phyloP scores from a whole-genome alignment of 2,797 vertebrate genomes.

The Aselliscus stoliczkanus region DNA sequence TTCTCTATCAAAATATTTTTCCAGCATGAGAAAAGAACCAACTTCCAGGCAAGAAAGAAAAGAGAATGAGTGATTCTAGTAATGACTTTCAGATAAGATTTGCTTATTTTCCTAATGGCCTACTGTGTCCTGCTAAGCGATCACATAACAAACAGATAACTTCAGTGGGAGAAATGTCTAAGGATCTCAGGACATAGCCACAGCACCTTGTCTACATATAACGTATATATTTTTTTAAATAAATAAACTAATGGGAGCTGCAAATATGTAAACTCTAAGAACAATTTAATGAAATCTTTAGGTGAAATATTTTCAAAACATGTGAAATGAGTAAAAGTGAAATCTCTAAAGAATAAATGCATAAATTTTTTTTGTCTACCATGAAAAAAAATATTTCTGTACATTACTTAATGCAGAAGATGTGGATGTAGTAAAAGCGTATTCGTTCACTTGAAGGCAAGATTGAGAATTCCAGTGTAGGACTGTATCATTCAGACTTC shows the following conservation, averaged over 20 bases:
- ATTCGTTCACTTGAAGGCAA: not conserved
- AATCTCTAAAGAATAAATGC: not conserved
- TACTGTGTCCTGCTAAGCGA: constrained; percentile 22
- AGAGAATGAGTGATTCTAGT: constrained; percentile 58
- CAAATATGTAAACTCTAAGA: constrained; percentile 3
- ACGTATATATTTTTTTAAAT: not conserved
- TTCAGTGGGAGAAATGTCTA: not conserved
- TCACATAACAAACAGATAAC: constrained; percentile 33
- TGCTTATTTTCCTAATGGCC: constrained; percentile 62
- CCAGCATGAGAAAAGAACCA: constrained; percentile 57
- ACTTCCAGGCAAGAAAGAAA: constrained; percentile 40
- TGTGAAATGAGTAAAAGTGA: constrained; percentile 2
- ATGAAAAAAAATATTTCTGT: not conserved
- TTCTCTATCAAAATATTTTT: constrained; percentile 62
- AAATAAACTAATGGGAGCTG: not conserved
- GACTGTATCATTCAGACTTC: not conserved
- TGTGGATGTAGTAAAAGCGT: not conserved
- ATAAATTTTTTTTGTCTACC: not conserved
- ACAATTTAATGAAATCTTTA: not conserved
- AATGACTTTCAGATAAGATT: constrained; percentile 69
- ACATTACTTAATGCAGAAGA: not conserved
- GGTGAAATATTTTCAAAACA: not conserved
- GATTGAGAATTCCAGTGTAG: not conserved
- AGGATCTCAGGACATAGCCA: not conserved
- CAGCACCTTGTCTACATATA: not conserved